phyloP scores from a whole-genome alignment of 2,888 invertebrate species.

The Eupeodes luniger region DNA sequence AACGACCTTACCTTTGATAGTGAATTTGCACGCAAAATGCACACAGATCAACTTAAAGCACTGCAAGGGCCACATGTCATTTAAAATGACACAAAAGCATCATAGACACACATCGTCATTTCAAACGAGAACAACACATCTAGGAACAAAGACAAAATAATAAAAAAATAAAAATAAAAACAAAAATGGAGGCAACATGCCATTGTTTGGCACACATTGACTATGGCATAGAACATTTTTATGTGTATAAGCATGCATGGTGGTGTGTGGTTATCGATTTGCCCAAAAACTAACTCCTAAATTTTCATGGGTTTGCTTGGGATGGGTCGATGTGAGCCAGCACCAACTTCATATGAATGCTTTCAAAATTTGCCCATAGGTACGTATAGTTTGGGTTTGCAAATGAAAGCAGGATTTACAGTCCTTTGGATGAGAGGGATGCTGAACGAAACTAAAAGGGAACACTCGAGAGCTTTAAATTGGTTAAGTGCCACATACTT shows the following conservation, averaged over 20 bases:
- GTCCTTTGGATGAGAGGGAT: conserved; percentile 32
- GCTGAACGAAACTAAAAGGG: conserved; percentile 47
- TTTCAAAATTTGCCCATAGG: conserved; percentile 26
- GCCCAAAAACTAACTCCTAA: conserved; percentile 59
- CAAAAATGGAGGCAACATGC: conserved; percentile 49
- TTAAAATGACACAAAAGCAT: conserved; percentile 72
- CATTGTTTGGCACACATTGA: conserved; percentile 74
- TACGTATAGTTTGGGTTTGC: conserved; percentile 41
- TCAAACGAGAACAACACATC: conserved; percentile 31
- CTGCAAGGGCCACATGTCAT: conserved; percentile 70
- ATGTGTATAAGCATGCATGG: conserved; percentile 21
- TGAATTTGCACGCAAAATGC: conserved; percentile 43
- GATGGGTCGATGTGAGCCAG: conserved; percentile 22
- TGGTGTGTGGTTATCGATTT: conserved; percentile 74
- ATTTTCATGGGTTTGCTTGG: conserved; percentile 1
- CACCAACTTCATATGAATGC: conserved; percentile 49
- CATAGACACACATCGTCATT: conserved; percentile 49
- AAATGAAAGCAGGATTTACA: conserved; percentile 56
- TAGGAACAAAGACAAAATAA: not conserved
- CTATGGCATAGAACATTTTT: conserved; percentile 43
- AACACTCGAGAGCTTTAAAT: conserved; percentile 73
- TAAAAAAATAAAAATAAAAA: conserved; percentile 6
- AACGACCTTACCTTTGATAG: not conserved
- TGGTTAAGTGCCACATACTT: conserved; percentile 75
- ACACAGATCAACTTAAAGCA: conserved; percentile 66